These are phyloP conservation scores for Bombylius discolor DNA, from an alignment of 2,888 invertebrate genomes.

Conservation along the genomic window DNA sequence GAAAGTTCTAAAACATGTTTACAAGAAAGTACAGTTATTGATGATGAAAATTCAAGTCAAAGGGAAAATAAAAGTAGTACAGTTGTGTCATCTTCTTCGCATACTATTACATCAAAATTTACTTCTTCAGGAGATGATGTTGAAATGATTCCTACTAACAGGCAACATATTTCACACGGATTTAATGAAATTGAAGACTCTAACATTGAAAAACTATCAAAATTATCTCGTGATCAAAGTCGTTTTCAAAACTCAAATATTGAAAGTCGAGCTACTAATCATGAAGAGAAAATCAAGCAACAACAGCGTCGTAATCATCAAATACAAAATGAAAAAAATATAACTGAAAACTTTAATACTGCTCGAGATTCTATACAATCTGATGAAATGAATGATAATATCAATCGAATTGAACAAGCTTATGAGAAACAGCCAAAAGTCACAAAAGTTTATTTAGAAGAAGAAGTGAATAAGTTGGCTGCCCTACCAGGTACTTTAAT, in stretches of 20 bases:
- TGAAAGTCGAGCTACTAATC: background rate
- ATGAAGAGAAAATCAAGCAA: constrained; percentile 27
- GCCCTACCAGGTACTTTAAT: constrained; percentile 40
- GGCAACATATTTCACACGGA: constrained; percentile 12
- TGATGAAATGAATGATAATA: background rate
- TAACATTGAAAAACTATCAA: background rate
- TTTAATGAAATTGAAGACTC: constrained; percentile 1
- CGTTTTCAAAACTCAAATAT: background rate
- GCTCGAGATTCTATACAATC: constrained; percentile 1
- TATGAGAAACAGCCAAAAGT: background rate
- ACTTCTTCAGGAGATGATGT: constrained; percentile 21
- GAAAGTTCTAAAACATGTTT: constrained; percentile 38
- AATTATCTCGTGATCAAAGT: constrained; percentile 16
- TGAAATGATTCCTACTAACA: constrained; percentile 8
- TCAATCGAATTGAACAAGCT: background rate
- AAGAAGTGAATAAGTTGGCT: constrained; percentile 15
- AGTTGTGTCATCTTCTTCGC: constrained; percentile 29
- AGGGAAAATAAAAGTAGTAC: constrained; percentile 33
- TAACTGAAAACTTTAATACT: constrained; percentile 1
- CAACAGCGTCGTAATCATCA: constrained; percentile 32
- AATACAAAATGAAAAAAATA: constrained; percentile 16
- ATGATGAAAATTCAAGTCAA: constrained; percentile 39
- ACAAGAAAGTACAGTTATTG: constrained; percentile 40
- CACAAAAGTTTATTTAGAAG: constrained; percentile 4
- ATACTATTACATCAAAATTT: constrained; percentile 27